phyloP scores from a whole-genome alignment of 2,113 vertebrate genomes.

The Hepsetus odoe region DNA sequence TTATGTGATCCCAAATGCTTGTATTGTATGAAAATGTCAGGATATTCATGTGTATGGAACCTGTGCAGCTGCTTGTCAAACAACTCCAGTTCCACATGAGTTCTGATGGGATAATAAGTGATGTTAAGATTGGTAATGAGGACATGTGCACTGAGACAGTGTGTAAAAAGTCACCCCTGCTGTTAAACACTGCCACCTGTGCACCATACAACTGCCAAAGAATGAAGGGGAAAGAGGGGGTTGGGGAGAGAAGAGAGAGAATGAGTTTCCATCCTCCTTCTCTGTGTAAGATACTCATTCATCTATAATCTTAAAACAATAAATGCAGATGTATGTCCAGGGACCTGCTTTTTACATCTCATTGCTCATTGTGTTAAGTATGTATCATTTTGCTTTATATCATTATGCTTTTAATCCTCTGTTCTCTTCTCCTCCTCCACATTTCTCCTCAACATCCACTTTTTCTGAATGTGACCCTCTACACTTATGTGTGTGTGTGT shows the following conservation, averaged over 20 bases:
- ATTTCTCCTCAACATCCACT: neutral
- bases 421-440: neutral
- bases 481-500: neutral
- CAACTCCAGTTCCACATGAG: neutral
- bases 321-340: slow-evolving; percentile 29
- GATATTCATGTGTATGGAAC: neutral
- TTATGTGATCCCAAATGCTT: too few relatives aligned
- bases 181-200: slow-evolving; percentile 55
- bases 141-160: slow-evolving; percentile 20
- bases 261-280: neutral
- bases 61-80: neutral
- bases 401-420: slow-evolving; percentile 11
- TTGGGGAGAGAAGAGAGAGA: neutral
- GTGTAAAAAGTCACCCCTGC: slow-evolving; percentile 41
- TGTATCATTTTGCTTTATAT: too few relatives aligned
- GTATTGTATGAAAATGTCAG: too few relatives aligned
- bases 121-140: slow-evolving; percentile 24
- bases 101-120: slow-evolving; percentile 12
- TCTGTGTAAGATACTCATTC: slow-evolving; percentile 30
- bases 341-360: slow-evolving; percentile 30
- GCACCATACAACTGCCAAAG: slow-evolving; percentile 11
- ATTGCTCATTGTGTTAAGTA: slow-evolving; percentile 28
- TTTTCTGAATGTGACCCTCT: neutral
- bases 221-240: neutral
- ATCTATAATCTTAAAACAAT: slow-evolving; percentile 38